Evolutionary conservation across 2,888 invertebrate species (phyloP).

Genomic region (Drosophila paracracens): DNA sequence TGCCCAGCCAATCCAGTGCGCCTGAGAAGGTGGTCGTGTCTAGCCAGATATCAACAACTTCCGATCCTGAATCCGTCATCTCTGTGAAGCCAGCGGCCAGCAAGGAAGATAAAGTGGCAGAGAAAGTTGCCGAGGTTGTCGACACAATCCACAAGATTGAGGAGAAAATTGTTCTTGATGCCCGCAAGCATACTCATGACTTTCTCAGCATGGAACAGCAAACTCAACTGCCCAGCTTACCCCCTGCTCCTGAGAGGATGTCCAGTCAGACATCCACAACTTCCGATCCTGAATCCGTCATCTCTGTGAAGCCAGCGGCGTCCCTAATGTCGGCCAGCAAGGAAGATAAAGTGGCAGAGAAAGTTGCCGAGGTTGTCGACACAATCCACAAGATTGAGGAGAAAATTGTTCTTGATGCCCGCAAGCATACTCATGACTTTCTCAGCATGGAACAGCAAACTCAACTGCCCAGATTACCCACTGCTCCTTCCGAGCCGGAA

Average conservation of each 20-base stretch:
- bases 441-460: constrained; percentile 75
- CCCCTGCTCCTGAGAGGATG: constrained; percentile 32
- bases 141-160: constrained; percentile 71
- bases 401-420: constrained; percentile 58
- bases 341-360: constrained; percentile 48
- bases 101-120: constrained; percentile 42
- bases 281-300: constrained; percentile 58
- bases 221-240: constrained; percentile 63
- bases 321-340: constrained; percentile 14
- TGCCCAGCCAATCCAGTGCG: constrained; percentile 46
- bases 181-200: constrained; percentile 70
- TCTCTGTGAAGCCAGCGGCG: constrained; percentile 46
- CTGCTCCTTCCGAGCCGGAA: constrained; percentile 57
- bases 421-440: constrained; percentile 75
- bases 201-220: constrained; percentile 78
- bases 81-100: constrained; percentile 43
- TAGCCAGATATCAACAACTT: constrained; percentile 54
- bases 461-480: constrained; percentile 60
- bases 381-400: constrained; percentile 70
- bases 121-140: constrained; percentile 54
- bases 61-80: constrained; percentile 59
- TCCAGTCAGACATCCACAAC: constrained; percentile 58
- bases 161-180: constrained; percentile 53
- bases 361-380: constrained; percentile 58
- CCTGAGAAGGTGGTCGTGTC: constrained; percentile 44